Percentiles rank a stretch among this genome's conserved stretches.
Conservation (phyloP, 2,888 invertebrate species). For the Sarcophaga rosellei region DNA sequence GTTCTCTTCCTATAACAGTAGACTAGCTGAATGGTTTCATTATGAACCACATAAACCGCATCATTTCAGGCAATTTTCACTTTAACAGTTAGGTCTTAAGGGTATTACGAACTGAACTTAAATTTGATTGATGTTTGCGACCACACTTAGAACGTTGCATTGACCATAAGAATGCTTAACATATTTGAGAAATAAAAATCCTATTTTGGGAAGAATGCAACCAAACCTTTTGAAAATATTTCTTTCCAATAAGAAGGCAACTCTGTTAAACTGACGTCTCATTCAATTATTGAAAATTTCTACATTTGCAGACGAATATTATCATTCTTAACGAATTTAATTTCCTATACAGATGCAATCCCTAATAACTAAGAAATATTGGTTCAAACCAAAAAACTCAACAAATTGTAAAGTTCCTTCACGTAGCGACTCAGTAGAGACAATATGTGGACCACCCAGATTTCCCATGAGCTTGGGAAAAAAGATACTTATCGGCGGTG, state of each 20-base stretch:
- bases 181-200: neutral
- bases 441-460: slow-evolving; percentile 73
- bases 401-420: slow-evolving; percentile 21
- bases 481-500: slow-evolving; percentile 69
- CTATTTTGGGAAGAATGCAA: neutral
- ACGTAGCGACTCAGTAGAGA: slow-evolving; percentile 11
- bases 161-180: too few relatives aligned
- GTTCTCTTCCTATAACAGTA: too few relatives aligned
- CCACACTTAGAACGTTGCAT: too few relatives aligned
- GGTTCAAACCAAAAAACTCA: slow-evolving; percentile 30
- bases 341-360: slow-evolving; percentile 26
- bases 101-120: too few relatives aligned
- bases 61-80: too few relatives aligned
- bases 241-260: too few relatives aligned
- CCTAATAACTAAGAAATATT: slow-evolving; percentile 10
- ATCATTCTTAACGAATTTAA: neutral
- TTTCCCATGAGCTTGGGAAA: slow-evolving; percentile 67
- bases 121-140: too few relatives aligned
- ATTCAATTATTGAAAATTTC: neutral
- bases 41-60: too few relatives aligned
- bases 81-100: too few relatives aligned
- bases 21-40: too few relatives aligned
- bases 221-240: neutral
- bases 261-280: neutral
- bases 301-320: neutral